Evolutionary conservation across 2,888 invertebrate genomes (phyloP), one percentile per base, ranked within the genome.

Genomic region (Pristionchus entomophagus): DNA sequence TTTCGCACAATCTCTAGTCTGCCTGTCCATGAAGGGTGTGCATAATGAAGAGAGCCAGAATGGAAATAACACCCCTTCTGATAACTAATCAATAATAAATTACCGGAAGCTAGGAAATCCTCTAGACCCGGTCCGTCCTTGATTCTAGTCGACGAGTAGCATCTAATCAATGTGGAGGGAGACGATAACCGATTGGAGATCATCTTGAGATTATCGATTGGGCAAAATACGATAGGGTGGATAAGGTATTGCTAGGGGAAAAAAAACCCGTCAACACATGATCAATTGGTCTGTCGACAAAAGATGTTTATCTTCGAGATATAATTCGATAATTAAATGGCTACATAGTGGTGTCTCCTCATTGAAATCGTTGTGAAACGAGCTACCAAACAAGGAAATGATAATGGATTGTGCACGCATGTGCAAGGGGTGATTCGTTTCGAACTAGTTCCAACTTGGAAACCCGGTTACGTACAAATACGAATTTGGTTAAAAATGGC

Each of bases 121-220:
- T 90, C 88, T 29, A 92, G 88, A 17, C 91, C 89, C 22, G 92
- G 92, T 0, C 92, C 92, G 86, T 92, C 91, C 80, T 89, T 89
- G 62, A 91, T 85, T 32, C 82, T 49, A 35, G 49, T 41, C 6
- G 82, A 73, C 22, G 73, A 22, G 73, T 73, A 73, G 26, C 73
- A 73, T 45, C 73, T 38, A 80, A 51, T 29, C 29, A 80, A 35
- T 22, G 51, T 19, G 2, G 78, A 51, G 26, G 78, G 51, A 80
- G 78, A 51, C 8, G 78, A 80, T 51, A 80, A 80, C 17, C 78
- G 78, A 51, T 80, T 80, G 26, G 73, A 73, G 73, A 73, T 73
- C 73, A 73, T 73, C 73, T 73, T 4, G 17, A n/a, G 38, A 45
- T 10, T 45, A 73, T 73, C 38, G 73, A n/a, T 41, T 8, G n/a